Percentiles rank a stretch among this genome's conserved stretches.
Evolutionary conservation across 2,113 vertebrate species (phyloP).

Genomic region (Corythornis madagascariensis): DNA sequence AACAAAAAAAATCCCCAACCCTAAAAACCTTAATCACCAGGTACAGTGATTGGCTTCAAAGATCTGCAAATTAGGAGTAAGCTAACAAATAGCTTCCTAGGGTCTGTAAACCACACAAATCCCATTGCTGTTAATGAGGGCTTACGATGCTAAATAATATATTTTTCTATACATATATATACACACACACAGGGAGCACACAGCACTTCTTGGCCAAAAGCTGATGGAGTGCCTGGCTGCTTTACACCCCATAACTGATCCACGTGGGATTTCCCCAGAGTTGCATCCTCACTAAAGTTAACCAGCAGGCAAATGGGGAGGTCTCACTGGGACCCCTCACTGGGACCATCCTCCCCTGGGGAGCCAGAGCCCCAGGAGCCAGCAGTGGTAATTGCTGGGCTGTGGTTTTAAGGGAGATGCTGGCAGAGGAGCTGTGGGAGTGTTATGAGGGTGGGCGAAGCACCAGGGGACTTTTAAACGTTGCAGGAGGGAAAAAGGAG

Average conservation of each 20-base stretch:
- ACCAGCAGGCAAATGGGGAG: neutral
- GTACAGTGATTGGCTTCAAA: conserved; percentile 7
- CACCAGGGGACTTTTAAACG: conserved; percentile 25
- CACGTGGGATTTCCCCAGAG: neutral
- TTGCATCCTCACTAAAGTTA: neutral
- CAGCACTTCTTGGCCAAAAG: neutral
- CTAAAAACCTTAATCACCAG: conserved; percentile 50
- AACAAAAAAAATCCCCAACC: neutral
- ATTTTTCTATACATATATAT: neutral
- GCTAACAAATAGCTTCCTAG: conserved; percentile 45
- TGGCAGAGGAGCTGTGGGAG: conserved; percentile 49
- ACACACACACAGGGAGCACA: neutral
- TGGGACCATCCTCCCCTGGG: neutral
- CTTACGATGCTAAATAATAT: conserved; percentile 23
- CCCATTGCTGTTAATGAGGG: conserved; percentile 39
- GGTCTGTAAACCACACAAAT: neutral
- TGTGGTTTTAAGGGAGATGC: neutral
- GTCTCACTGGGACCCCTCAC: neutral
- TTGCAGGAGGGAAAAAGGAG: neutral
- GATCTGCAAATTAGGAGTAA: conserved; percentile 57
- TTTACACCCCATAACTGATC: neutral
- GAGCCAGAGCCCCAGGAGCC: conserved; percentile 9
- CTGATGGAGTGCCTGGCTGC: neutral
- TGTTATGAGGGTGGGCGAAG: neutral
- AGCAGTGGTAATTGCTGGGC: neutral